Evolutionary conservation across 2,113 vertebrate genomes (phyloP), one percentile per base, ranked within the genome.

Genomic region (Pollachius pollachius): DNA sequence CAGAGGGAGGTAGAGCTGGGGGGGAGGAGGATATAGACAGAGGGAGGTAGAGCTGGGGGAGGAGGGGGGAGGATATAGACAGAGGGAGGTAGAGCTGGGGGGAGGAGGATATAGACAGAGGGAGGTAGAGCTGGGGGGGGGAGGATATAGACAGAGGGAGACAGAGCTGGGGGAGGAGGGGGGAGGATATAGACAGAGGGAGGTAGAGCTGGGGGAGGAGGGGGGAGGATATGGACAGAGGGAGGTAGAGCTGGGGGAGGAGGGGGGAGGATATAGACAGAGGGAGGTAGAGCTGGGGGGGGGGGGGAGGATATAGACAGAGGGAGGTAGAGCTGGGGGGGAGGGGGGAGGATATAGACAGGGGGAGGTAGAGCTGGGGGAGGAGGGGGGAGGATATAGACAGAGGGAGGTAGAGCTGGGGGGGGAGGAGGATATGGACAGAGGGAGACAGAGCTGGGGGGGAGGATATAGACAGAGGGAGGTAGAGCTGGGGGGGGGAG

Each of bases 311-410:
- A n/a, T n/a, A n/a, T n/a, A n/a, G n/a, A n/a, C n/a, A 67, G 77
- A 57, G 68, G 77, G 3, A 23, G 21, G 2, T 23, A 23, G 21
- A 23, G 21, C 21, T 23, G 21, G 21, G 21, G 21, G 2, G 21
- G 21, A 1, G 21, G 21, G 21, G 21, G 21, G 21, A 2, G 2
- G 21, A n/a, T n/a, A n/a, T n/a, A n/a, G n/a, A n/a, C n/a, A n/a
- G 21, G 21, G 21, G 21, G 21, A 23, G 21, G 2, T 23, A 23
- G 54, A 17, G 41, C 41, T 48, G 5, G 9, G 86, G 84, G 85
- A 90, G 87, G 82, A 88, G 88, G 5, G 88, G 85, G 87, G 80
- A 74, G 78, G 37, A n/a, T n/a, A n/a, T n/a, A n/a, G n/a, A n/a
- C n/a, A n/a, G 37, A 3, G 37, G 37, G 37, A 11, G 37, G 78